These are phyloP conservation scores for Distichodus sexfasciatus DNA, from an alignment of 2,797 vertebrate genomes.

Conservation along the genomic window DNA sequence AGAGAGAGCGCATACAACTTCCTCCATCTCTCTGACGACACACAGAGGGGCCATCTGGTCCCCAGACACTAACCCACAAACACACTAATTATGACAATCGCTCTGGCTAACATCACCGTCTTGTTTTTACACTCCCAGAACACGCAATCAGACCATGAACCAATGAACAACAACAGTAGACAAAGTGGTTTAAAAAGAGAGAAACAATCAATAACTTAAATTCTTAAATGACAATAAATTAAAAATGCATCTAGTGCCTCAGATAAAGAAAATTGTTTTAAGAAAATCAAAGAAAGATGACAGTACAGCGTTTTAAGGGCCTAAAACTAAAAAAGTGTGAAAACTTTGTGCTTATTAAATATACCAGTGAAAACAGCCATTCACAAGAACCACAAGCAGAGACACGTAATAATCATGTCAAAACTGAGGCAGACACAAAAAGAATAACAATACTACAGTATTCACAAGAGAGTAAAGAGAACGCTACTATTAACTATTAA, in stretches of 20 bases:
- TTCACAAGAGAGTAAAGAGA: slow-evolving; percentile 19
- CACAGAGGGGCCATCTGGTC: slow-evolving; percentile 32
- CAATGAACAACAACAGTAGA: neutral
- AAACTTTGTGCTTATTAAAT: slow-evolving; percentile 34
- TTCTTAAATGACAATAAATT: slow-evolving; percentile 48
- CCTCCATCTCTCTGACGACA: slow-evolving; percentile 2
- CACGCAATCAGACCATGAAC: neutral
- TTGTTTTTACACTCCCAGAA: too few relatives aligned
- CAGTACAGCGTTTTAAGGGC: neutral
- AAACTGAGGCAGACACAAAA: slow-evolving; percentile 1
- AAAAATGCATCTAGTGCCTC: slow-evolving; percentile 29
- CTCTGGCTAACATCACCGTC: neutral
- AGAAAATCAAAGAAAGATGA: neutral
- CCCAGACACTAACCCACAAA: neutral
- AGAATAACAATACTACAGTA: slow-evolving; percentile 35
- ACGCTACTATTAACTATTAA: neutral
- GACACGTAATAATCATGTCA: slow-evolving; percentile 3
- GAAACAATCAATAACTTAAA: slow-evolving; percentile 49
- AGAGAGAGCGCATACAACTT: slow-evolving; percentile 15
- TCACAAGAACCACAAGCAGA: slow-evolving; percentile 28
- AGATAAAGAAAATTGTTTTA: neutral
- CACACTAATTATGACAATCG: neutral
- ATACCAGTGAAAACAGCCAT: slow-evolving; percentile 15
- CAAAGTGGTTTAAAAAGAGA: neutral
- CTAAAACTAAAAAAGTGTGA: neutral